Base-by-base conservation (phyloP, 2,113 vertebrate species). In the Callipepla squamata region DNA sequence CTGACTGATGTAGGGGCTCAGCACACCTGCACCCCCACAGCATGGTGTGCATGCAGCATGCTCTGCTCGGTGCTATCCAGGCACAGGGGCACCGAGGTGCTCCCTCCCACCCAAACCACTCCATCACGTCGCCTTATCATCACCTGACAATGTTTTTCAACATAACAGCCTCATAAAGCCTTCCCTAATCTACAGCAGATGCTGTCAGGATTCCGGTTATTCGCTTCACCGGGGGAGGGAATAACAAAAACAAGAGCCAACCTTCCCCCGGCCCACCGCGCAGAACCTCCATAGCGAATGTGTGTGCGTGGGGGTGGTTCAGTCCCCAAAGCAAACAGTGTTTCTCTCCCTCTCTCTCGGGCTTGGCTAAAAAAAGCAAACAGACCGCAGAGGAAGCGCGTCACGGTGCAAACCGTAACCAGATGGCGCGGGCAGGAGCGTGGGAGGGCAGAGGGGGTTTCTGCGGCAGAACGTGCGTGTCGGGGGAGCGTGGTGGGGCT, bases 361-460 rank as follows among this genome's bases (percentile, higher is more conserved):
- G 77, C 69, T 80, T 80, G 90, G 87, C 94, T 96, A 74, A 85
- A 94, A 92, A 91, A 94, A 90, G 90, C 89, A 95, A 95, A 84
- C 55, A 77, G 87, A 94, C 59, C 86, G 67, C 96, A 89, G 93
- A 98, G 98, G 98, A 98, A 99, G 96, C 98, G 61, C 97, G 97
- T 98, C 98, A 98, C 70, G 96, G 97, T 87, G 95, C 97, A 97
- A 97, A 98, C 95, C 97, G 92, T 97, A 97, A 98, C 93, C 98
- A 98, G 98, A 98, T 98, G 98, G 98, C 82, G 92, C 36, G 96
- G 85, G 96, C 73, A 96, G 95, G 95, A 75, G 92, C 59, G 95
- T 83, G 92, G 92, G 81, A 80, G 87, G 92, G 79, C 53, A 77
- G 94, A 95, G 97, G 98, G 98, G 97, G 96, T 97, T 98, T 97